Evolutionary conservation across 1,140 invertebrate genomes (phyloP).

Genomic region (Cataglyphis hispanica): DNA sequence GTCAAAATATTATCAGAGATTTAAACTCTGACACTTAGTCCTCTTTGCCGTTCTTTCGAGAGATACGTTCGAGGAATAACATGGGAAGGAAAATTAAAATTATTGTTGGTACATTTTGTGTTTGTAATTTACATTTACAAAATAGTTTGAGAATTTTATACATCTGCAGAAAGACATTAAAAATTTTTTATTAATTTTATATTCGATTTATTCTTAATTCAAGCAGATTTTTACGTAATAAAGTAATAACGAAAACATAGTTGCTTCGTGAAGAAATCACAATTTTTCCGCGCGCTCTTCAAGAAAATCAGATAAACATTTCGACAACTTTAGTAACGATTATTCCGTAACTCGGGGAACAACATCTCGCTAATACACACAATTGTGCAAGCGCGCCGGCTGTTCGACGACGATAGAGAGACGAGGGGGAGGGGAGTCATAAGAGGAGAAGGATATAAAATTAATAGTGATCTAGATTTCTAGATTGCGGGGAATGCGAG

Average conservation of each 20-base stretch:
- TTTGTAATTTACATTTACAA: background rate
- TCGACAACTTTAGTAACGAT: conserved; percentile 57
- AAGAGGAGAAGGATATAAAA: conserved; percentile 80
- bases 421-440: background rate
- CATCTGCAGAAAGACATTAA: background rate
- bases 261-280: conserved; percentile 10
- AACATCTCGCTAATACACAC: conserved; percentile 56
- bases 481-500: conserved; percentile 85
- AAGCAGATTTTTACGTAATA: conserved; percentile 34
- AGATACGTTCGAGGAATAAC: too few species aligned
- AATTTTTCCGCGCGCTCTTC: conserved; percentile 34
- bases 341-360: conserved; percentile 27
- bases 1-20: conserved; percentile 3
- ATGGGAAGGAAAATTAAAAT: background rate
- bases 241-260: conserved; percentile 49
- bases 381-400: conserved; percentile 59
- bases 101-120: background rate
- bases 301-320: conserved; percentile 60
- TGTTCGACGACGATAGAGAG: conserved; percentile 48
- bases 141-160: background rate
- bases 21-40: background rate
- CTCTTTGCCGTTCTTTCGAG: background rate
- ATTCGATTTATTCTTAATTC: conserved; percentile 29
- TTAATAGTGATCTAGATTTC: conserved; percentile 86
- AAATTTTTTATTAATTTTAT: conserved; percentile 27